A percentile compares a stretch with the other conserved stretches of the same genome.
phyloP scores from a whole-genome alignment of 2,113 vertebrate genomes.

The Arvicanthis niloticus region DNA sequence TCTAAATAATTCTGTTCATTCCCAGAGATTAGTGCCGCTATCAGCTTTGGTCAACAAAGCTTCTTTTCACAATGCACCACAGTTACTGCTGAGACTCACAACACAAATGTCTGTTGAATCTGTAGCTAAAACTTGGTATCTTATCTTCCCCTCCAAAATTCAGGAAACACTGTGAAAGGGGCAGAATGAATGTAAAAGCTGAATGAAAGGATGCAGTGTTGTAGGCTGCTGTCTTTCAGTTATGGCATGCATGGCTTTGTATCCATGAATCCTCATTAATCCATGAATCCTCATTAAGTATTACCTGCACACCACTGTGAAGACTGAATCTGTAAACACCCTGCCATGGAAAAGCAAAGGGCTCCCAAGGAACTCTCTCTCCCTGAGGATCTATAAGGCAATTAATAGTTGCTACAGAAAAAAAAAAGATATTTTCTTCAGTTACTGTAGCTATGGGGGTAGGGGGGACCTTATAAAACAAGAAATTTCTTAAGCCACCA shows the following conservation, averaged over 20 bases:
- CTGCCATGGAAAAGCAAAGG: background rate
- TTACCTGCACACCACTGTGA: background rate
- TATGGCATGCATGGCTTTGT: background rate
- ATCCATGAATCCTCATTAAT: background rate
- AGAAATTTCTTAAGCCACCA: conserved; percentile 22
- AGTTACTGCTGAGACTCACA: background rate
- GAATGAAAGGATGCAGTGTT: background rate
- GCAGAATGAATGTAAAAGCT: background rate
- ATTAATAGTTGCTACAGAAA: background rate
- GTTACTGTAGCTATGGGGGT: background rate
- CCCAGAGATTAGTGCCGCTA: background rate
- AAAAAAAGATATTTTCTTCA: background rate
- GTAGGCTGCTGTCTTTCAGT: background rate
- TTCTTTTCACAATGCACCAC: background rate
- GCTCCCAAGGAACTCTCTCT: background rate
- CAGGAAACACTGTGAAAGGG: background rate
- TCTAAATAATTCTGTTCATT: background rate
- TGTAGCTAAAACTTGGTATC: background rate
- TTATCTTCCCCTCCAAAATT: background rate
- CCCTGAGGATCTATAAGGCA: background rate
- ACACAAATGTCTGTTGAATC: background rate
- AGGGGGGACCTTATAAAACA: background rate
- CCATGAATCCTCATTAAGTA: background rate
- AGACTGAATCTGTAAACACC: background rate
- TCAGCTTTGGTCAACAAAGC: background rate